Conservation (phyloP, 2,113 vertebrate species). For the Catharus minimus region DNA sequence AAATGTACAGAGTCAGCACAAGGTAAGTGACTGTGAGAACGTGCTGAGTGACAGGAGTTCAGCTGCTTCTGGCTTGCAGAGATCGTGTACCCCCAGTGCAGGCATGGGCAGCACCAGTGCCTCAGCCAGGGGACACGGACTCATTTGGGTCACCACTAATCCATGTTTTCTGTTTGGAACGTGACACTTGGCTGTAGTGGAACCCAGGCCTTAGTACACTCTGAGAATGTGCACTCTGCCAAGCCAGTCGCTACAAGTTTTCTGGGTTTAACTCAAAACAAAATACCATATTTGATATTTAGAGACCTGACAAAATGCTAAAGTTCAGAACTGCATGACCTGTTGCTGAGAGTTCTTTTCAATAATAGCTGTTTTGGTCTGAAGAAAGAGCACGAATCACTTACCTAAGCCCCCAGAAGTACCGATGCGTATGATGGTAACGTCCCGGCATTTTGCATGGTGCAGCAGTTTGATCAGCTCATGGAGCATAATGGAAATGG, state of each 20-base stretch:
- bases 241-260: rapidly evolving
- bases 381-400: background rate
- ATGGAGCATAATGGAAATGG: conserved; percentile 89
- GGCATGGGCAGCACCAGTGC: background rate
- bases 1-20: background rate
- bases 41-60: background rate
- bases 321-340: background rate
- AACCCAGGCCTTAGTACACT: background rate
- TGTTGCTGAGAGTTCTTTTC: background rate
- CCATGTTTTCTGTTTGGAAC: background rate
- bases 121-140: rapidly evolving
- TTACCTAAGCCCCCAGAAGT: conserved; percentile 89
- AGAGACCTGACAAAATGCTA: background rate
- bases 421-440: conserved; percentile 84
- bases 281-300: background rate
- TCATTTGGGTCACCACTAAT: background rate
- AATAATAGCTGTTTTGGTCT: background rate
- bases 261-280: background rate
- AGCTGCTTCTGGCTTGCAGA: background rate
- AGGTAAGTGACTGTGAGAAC: background rate
- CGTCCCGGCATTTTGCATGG: conserved; percentile 80
- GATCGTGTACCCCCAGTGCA: rapidly evolving
- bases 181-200: background rate
- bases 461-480: conserved; percentile 91
- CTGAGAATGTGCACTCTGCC: background rate